A percentile compares a stretch with the other conserved stretches of the same genome.
Conservation (phyloP, 1,140 invertebrate species). For the Mya arenaria region DNA sequence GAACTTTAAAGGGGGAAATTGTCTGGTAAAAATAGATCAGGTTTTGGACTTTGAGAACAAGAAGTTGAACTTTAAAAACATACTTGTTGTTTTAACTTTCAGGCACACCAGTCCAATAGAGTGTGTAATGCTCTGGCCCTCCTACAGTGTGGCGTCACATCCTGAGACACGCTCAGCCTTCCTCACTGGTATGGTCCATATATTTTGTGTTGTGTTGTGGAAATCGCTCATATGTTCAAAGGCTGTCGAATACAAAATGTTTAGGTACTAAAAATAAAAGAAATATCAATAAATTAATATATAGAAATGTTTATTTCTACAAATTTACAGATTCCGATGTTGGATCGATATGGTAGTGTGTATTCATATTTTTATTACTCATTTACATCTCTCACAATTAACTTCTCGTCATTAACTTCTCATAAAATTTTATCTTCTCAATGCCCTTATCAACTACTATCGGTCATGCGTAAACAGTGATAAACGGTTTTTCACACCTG, state of each 20-base stretch:
- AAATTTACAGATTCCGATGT: too few species aligned
- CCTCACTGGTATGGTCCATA: slow-evolving; percentile 84
- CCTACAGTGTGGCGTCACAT: slow-evolving; percentile 99
- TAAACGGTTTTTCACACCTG: too few species aligned
- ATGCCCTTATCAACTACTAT: too few species aligned
- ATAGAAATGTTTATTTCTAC: not conserved
- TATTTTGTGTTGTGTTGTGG: not conserved
- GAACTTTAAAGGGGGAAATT: not conserved
- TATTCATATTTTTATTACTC: not conserved
- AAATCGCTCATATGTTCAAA: not conserved
- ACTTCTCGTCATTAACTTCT: too few species aligned
- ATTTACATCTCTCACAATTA: too few species aligned
- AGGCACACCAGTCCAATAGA: slow-evolving; percentile 89
- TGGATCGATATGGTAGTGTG: too few species aligned
- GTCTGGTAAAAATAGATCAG: not conserved
- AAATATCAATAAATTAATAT: too few species aligned
- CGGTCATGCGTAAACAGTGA: too few species aligned
- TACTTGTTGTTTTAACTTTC: slow-evolving; percentile 47
- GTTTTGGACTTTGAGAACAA: not conserved
- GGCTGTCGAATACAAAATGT: too few species aligned
- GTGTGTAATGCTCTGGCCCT: slow-evolving; percentile 99
- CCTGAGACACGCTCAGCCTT: slow-evolving; percentile 97
- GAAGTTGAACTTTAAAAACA: not conserved
- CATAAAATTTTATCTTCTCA: too few species aligned
- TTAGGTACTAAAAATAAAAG: too few species aligned